Percentiles rank a stretch among this genome's conserved stretches.
Conservation (phyloP, 2,797 vertebrate genomes). For the Semotilus atromaculatus region DNA sequence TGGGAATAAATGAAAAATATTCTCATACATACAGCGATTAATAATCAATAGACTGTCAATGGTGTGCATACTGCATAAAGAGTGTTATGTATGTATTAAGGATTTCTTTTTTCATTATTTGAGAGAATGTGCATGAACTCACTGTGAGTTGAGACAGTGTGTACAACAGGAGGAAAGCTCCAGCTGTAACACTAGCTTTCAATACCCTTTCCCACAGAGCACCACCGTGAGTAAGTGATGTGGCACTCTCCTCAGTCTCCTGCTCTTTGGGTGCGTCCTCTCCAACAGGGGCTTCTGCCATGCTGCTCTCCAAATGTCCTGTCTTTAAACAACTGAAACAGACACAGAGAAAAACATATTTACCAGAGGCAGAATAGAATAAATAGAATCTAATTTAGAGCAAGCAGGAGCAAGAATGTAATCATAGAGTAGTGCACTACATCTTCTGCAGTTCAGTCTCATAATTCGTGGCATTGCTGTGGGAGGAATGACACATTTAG, state of each 20-base stretch:
- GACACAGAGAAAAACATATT: slow-evolving; percentile 7
- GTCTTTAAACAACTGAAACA: slow-evolving; percentile 32
- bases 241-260: slow-evolving; percentile 63
- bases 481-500: slow-evolving; percentile 41
- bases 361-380: not conserved
- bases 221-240: slow-evolving; percentile 67
- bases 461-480: slow-evolving; percentile 31
- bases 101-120: not conserved
- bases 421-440: slow-evolving; percentile 16
- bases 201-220: slow-evolving; percentile 74
- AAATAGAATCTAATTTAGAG: not conserved
- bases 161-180: slow-evolving; percentile 76
- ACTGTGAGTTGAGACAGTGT: slow-evolving; percentile 77
- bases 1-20: not conserved
- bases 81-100: not conserved
- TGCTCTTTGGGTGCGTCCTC: slow-evolving; percentile 67
- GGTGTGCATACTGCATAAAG: not conserved
- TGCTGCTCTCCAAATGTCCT: slow-evolving; percentile 59
- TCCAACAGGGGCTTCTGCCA: slow-evolving; percentile 74
- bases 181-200: slow-evolving; percentile 74
- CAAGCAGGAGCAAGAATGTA: not conserved
- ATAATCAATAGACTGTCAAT: not conserved
- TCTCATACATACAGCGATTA: not conserved
- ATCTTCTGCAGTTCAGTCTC: slow-evolving; percentile 5
- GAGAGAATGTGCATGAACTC: slow-evolving; percentile 55